A percentile compares a stretch with the other conserved stretches of the same genome.
These are phyloP conservation scores for Procambarus clarkii DNA, from an alignment of 1,140 invertebrate genomes.

Conservation along the genomic window DNA sequence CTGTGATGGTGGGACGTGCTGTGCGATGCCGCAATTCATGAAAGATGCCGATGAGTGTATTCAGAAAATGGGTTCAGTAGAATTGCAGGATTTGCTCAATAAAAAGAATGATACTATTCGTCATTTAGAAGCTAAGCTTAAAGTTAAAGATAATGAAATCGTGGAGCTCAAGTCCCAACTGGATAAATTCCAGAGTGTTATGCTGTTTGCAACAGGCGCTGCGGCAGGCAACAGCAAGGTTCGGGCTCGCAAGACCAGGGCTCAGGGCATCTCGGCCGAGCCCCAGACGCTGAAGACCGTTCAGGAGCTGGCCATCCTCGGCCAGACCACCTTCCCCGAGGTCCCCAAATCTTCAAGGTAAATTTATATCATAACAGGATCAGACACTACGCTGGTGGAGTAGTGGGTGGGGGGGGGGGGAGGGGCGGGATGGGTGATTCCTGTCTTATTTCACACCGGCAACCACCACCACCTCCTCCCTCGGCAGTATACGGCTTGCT, in stretches of 20 bases:
- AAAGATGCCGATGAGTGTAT: constrained; percentile 53
- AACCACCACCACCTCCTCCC: too few species aligned
- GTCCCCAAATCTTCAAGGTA: constrained; percentile 91
- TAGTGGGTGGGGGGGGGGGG: not conserved
- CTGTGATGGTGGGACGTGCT: constrained; percentile 57
- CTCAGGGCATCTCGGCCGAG: constrained; percentile 95
- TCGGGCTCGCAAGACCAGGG: constrained; percentile 85
- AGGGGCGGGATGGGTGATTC: not conserved
- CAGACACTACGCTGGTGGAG: too few species aligned
- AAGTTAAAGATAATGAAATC: constrained; percentile 81
- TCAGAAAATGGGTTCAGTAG: constrained; percentile 75
- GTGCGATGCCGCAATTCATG: constrained; percentile 50
- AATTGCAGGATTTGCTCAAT: constrained; percentile 83
- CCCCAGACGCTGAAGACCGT: constrained; percentile 87
- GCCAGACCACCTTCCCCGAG: constrained; percentile 84
- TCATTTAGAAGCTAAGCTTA: constrained; percentile 61
- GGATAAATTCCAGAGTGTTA: constrained; percentile 94
- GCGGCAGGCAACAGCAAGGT: constrained; percentile 71
- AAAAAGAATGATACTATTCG: constrained; percentile 80
- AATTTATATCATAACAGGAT: constrained; percentile 4
- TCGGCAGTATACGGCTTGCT: too few species aligned
- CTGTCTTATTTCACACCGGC: not conserved
- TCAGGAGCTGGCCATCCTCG: constrained; percentile 81
- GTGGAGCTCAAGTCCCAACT: constrained; percentile 89
- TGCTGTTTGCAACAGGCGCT: constrained; percentile 80